Percentiles rank a stretch among this genome's conserved stretches.
phyloP scores from a whole-genome alignment of 2,888 invertebrate genomes.

The Theretra japonica region DNA sequence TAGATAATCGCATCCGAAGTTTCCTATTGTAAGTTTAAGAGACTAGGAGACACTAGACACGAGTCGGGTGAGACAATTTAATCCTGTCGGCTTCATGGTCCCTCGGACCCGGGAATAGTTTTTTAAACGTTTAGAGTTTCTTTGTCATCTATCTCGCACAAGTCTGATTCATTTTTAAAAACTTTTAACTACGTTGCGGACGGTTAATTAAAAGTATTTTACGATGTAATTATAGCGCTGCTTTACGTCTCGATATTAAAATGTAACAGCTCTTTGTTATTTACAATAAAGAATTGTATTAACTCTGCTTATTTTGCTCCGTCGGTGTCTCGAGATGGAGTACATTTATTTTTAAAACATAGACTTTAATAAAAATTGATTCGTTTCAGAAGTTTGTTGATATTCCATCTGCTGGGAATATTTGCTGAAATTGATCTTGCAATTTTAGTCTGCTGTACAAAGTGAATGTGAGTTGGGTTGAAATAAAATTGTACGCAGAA shows the following conservation, averaged over 20 bases:
- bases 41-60: constrained; percentile 60
- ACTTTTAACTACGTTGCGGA: constrained; percentile 55
- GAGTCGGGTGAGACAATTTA: constrained; percentile 74
- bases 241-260: constrained; percentile 33
- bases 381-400: background rate
- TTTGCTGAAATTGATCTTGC: background rate
- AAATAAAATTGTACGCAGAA: no score
- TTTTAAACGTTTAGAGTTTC: constrained; percentile 70
- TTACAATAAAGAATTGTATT: constrained; percentile 7
- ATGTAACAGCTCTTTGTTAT: background rate
- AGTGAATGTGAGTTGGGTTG: background rate
- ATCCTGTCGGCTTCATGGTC: constrained; percentile 69
- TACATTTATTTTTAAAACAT: background rate
- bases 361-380: background rate
- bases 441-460: background rate
- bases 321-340: background rate
- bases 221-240: constrained; percentile 38
- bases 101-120: constrained; percentile 58
- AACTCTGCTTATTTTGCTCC: background rate
- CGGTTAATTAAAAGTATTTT: constrained; percentile 56
- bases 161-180: constrained; percentile 61
- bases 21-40: constrained; percentile 70
- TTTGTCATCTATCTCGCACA: constrained; percentile 62
- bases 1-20: constrained; percentile 72
- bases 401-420: background rate